Conservation (phyloP, 2,797 vertebrate species). For the Enteromius treurensis region DNA sequence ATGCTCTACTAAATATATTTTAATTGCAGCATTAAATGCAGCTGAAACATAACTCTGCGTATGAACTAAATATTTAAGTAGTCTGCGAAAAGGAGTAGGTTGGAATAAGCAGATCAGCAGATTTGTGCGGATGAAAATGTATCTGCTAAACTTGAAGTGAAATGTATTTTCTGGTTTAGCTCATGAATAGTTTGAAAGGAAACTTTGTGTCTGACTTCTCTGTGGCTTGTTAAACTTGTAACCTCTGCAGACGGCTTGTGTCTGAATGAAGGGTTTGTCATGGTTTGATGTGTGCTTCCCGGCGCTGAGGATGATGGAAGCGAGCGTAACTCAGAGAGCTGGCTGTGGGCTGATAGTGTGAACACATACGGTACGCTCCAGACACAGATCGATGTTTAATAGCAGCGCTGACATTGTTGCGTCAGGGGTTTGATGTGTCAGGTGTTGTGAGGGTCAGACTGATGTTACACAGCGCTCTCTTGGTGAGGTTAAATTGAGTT, state of each 20-base stretch:
- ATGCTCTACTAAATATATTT: not conserved
- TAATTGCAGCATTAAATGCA: not conserved
- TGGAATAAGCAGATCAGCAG: not conserved
- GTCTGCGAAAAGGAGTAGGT: not conserved
- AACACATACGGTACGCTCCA: not conserved
- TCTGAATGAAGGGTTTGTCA: conserved; percentile 1
- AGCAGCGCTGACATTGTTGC: conserved; percentile 13
- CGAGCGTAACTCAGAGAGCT: not conserved
- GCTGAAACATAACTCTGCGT: not conserved
- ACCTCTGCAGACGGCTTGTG: not conserved
- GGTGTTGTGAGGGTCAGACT: not conserved
- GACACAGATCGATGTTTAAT: conserved; percentile 19
- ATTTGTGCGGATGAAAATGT: not conserved
- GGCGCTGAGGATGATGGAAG: conserved; percentile 4
- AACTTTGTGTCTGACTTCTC: conserved; percentile 10
- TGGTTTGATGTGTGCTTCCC: conserved; percentile 12
- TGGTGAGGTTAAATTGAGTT: not conserved
- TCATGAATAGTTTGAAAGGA: not conserved
- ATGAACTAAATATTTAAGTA: not conserved
- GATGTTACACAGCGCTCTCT: not conserved
- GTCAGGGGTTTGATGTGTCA: conserved; percentile 10
- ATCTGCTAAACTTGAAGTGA: not conserved
- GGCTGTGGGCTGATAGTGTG: conserved; percentile 5
- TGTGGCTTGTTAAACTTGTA: conserved; percentile 23
- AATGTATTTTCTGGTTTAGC: not conserved